Evolutionary conservation across 2,113 vertebrate genomes (phyloP).

Genomic region (Mus spicilegus): DNA sequence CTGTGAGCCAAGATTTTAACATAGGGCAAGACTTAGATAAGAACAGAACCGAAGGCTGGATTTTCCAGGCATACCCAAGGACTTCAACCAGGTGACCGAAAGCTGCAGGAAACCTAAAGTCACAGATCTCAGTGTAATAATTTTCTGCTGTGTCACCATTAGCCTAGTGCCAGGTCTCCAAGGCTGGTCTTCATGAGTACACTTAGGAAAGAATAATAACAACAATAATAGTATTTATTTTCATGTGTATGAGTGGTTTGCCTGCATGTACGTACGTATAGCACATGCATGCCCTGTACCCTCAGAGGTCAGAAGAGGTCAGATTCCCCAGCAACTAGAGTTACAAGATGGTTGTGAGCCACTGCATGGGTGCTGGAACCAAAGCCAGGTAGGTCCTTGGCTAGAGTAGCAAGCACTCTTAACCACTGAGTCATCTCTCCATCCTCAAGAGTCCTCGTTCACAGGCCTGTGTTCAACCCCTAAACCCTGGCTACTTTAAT

Average conservation of each 20-base stretch:
- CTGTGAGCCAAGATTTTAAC: conserved; percentile 60
- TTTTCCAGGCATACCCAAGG: conserved; percentile 25
- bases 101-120: neutral
- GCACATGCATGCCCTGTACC: neutral
- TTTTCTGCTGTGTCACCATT: neutral
- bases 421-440: neutral
- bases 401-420: neutral
- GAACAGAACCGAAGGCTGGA: neutral
- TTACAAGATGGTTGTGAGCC: neutral
- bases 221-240: no score
- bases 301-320: neutral
- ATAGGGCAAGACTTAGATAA: conserved; percentile 63
- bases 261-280: neutral
- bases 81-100: neutral
- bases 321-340: neutral
- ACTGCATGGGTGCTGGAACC: neutral
- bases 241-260: neutral
- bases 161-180: neutral
- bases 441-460: neutral
- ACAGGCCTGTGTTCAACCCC: neutral
- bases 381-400: no score
- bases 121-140: neutral
- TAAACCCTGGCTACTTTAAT: neutral
- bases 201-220: no score
- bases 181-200: neutral